phyloP scores from a whole-genome alignment of 2,113 vertebrate genomes.

The Embiotoca jacksoni region DNA sequence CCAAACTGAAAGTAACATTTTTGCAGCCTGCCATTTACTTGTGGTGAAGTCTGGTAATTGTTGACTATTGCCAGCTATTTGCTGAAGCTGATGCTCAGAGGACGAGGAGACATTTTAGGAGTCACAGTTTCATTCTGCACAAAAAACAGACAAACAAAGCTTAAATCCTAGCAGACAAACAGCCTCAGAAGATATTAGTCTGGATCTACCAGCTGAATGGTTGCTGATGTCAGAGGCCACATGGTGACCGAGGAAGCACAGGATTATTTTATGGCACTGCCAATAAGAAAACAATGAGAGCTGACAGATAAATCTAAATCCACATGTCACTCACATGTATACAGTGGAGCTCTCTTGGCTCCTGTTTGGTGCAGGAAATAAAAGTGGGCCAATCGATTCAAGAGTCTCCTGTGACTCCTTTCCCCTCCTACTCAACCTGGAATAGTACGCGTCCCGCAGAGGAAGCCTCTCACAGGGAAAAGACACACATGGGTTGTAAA shows the following conservation, averaged over 20 bases:
- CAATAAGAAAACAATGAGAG: neutral
- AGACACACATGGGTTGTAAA: conserved; percentile 11
- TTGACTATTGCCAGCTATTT: neutral
- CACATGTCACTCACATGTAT: conserved; percentile 16
- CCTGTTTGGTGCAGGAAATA: conserved; percentile 62
- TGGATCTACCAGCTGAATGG: neutral
- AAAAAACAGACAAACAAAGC: conserved; percentile 34
- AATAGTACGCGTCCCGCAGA: conserved; percentile 14
- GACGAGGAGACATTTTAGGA: conserved; percentile 16
- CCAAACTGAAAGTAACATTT: neutral
- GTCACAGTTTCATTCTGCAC: neutral
- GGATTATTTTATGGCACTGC: conserved; percentile 33
- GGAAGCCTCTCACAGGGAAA: conserved; percentile 24
- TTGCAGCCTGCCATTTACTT: neutral
- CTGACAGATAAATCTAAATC: conserved; percentile 17
- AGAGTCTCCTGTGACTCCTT: conserved; percentile 29
- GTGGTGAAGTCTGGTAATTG: conserved; percentile 13
- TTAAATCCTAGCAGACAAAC: conserved; percentile 37
- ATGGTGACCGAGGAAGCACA: neutral
- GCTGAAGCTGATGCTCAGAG: no score
- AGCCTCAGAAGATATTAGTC: conserved; percentile 6
- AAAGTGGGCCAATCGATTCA: conserved; percentile 55
- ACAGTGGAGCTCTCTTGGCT: conserved; percentile 16
- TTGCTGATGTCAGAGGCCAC: conserved; percentile 3
- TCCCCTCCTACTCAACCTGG: conserved; percentile 43